These are phyloP conservation scores for Alentia gelatinosa DNA, from an alignment of 2,888 invertebrate genomes.

Conservation along the genomic window DNA sequence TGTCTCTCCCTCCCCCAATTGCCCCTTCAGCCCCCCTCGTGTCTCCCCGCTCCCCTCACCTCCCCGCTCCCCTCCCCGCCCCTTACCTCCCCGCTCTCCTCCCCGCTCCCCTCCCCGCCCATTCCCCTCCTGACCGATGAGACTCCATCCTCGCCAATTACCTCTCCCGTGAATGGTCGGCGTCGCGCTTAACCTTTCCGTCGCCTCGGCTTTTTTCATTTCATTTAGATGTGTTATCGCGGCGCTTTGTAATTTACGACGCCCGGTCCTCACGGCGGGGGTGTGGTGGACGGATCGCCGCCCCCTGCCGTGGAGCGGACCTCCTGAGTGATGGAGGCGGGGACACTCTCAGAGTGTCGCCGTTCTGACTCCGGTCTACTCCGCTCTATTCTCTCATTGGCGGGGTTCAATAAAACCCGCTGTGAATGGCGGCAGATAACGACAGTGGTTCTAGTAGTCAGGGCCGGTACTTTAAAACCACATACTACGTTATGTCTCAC, in stretches of 20 bases:
- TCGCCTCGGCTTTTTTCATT: conserved; percentile 1
- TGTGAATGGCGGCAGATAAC: no score
- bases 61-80: neutral
- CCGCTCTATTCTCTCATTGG: no score
- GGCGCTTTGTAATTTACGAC: neutral
- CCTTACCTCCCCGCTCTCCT: neutral
- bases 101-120: neutral
- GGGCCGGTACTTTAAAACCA: no score
- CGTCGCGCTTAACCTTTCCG: neutral
- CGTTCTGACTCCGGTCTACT: no score
- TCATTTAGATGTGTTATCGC: neutral
- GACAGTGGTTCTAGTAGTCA: no score
- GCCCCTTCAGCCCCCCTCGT: neutral
- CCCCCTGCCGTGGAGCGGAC: no score
- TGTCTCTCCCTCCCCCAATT: neutral
- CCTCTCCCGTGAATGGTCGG: neutral
- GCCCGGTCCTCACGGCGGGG: no score
- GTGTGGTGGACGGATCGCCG: no score
- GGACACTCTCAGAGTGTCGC: no score
- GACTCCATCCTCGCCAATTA: neutral
- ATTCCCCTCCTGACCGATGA: neutral
- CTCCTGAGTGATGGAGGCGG: no score
- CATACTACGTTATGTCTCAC: no score
- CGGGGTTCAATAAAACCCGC: no score
- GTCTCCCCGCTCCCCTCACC: neutral